These are phyloP conservation scores for Xiphophorus birchmanni DNA, from an alignment of 2,797 vertebrate genomes.

Conservation along the genomic window DNA sequence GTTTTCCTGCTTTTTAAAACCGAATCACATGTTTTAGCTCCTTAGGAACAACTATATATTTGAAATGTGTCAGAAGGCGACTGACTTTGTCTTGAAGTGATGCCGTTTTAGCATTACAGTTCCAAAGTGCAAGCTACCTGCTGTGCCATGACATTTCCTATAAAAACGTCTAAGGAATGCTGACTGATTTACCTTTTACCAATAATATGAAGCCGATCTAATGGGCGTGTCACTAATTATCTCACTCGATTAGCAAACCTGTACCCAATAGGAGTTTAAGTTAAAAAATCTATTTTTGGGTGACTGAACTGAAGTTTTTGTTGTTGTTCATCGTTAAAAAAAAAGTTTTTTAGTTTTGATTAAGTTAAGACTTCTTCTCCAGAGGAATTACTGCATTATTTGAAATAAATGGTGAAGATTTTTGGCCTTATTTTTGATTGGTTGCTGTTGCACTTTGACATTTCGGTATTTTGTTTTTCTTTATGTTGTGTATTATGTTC, in stretches of 20 bases:
- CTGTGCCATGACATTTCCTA: slow-evolving; percentile 72
- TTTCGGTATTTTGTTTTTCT: slow-evolving; percentile 17
- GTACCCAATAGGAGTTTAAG: slow-evolving; percentile 17
- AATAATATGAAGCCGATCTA: slow-evolving; percentile 18
- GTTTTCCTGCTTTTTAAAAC: not conserved
- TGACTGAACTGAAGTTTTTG: slow-evolving; percentile 7
- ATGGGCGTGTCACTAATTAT: slow-evolving; percentile 36
- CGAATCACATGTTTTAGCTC: slow-evolving; percentile 13
- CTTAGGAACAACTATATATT: slow-evolving; percentile 18
- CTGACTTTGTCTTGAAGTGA: slow-evolving; percentile 10
- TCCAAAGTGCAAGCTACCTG: slow-evolving; percentile 76
- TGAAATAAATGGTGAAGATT: slow-evolving; percentile 24
- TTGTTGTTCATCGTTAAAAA: not conserved
- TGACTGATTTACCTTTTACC: slow-evolving; percentile 21
- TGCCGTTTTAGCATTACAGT: slow-evolving; percentile 43
- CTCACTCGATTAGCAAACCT: slow-evolving; percentile 2
- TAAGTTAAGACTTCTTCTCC: slow-evolving; percentile 7
- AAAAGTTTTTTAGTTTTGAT: slow-evolving; percentile 21
- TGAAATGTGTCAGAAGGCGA: slow-evolving; percentile 70
- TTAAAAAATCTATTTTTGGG: slow-evolving; percentile 14
- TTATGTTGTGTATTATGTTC: slow-evolving; percentile 24
- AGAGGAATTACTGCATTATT: slow-evolving; percentile 34
- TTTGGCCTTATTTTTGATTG: slow-evolving; percentile 60
- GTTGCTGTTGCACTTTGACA: slow-evolving; percentile 44
- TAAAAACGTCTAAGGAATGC: not conserved